Evolutionary conservation across 2,888 invertebrate genomes (phyloP).

Genomic region (Strigamia maritima): DNA sequence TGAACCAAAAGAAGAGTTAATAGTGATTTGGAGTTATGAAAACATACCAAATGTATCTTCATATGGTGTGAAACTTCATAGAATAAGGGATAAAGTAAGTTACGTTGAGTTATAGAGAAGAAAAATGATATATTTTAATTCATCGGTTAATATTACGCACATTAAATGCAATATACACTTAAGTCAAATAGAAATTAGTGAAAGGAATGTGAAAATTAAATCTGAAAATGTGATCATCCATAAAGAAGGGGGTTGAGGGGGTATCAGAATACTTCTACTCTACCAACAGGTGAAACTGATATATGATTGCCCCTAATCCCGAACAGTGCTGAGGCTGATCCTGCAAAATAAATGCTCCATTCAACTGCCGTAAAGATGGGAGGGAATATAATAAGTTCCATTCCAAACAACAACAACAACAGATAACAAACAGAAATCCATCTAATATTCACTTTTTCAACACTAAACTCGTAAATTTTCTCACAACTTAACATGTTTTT

Average conservation of each 20-base stretch:
- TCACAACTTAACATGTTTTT: neutral
- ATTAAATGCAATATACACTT: neutral
- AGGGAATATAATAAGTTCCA: neutral
- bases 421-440: neutral
- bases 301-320: constrained; percentile 38
- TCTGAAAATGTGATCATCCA: neutral
- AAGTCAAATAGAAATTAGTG: constrained; percentile 4
- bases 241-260: constrained; percentile 2
- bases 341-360: constrained; percentile 38
- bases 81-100: neutral
- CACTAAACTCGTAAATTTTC: neutral
- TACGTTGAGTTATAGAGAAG: neutral
- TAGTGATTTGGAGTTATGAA: neutral
- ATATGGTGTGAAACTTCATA: neutral
- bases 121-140: neutral
- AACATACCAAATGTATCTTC: constrained; percentile 8
- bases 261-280: constrained; percentile 38
- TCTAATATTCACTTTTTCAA: neutral
- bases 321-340: constrained; percentile 34
- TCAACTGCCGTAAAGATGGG: constrained; percentile 23
- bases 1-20: neutral
- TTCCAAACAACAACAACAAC: constrained; percentile 24
- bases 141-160: neutral
- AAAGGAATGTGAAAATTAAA: constrained; percentile 12
- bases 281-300: constrained; percentile 38